phyloP scores from a whole-genome alignment of 2,797 vertebrate genomes.

The Aplochiton taeniatus region DNA sequence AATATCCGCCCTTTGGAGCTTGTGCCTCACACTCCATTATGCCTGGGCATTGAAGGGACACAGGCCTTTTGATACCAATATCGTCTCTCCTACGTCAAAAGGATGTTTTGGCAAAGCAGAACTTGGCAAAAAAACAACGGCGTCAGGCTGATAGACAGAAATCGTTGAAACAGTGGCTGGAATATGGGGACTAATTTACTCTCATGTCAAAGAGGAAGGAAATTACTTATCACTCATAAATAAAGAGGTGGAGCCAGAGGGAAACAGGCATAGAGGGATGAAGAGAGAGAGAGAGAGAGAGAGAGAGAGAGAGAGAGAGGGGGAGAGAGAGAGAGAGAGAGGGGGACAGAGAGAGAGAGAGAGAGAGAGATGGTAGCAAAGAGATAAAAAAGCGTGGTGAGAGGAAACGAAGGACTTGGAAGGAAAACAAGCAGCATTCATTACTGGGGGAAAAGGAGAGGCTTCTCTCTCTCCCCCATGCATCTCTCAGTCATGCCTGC shows the following conservation, averaged over 20 bases:
- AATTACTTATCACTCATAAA: conserved; percentile 30
- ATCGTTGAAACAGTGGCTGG: conserved; percentile 8
- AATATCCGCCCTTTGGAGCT: no score
- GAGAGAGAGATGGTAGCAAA: conserved; percentile 2
- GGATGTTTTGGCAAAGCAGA: no score
- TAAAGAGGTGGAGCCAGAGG: background rate
- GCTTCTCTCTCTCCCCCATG: no score
- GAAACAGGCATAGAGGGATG: background rate
- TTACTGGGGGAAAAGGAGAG: no score
- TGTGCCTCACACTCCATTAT: no score
- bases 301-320: background rate
- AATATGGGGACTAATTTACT: conserved; percentile 54
- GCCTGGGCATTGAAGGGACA: no score
- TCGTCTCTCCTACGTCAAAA: no score
- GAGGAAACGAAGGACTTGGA: background rate
- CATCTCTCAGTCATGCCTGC: no score
- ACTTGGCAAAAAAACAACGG: no score
- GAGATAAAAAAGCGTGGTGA: conserved; percentile 16
- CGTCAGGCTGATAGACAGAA: no score
- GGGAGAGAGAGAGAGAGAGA: background rate
- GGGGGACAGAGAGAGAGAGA: conserved; percentile 26
- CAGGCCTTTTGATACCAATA: no score
- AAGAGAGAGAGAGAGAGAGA: background rate
- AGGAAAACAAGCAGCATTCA: no score
- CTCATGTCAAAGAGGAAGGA: conserved; percentile 43